Base-by-base conservation (phyloP, 2,113 vertebrate genomes). In the Vulpes ferrilata region DNA sequence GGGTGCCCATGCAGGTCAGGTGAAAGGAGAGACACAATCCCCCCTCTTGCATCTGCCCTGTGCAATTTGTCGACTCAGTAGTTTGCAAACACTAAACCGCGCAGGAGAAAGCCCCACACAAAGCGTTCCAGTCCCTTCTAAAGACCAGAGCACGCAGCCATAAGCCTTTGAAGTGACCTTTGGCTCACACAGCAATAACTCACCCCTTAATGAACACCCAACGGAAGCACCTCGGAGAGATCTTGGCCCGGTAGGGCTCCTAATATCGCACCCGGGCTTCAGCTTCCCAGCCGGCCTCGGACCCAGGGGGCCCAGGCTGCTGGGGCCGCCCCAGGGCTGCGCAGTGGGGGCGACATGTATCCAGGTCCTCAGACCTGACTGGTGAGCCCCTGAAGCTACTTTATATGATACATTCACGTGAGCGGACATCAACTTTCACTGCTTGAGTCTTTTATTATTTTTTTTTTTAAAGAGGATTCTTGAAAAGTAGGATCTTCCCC, bases 141-240 rank as follows among this genome's bases (percentile, higher is more conserved):
- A 98, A 98, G 98, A 99, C 99, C 98, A 99, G 99, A 99, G 99
- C 99, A 99, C 99, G 98, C 99, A 99, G 98, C 98, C 99, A 99
- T 99, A 99, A 99, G 99, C 99, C 99, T 99, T 99, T 99, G 99
- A 98, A 98, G 98, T 99, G 99, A 99, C 99, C 99, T 99, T 99
- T 99, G 99, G 99, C 99, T 99, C 98, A 96, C 91, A 98, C 97
- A 96, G 99, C 99, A 99, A 99, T 99, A 99, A 99, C 99, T 99
- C 99, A 99, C 99, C 99, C 99, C 99, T 99, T 99, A 99, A 99
- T 99, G 99, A 99, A 99, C 99, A 99, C 99, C 99, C 99, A 99
- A 99, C 98, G 98, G 99, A 99, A 99, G 99, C 98, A 90, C 98
- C 99, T 99, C 97, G 98, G 99, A 99, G 98, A 99, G 99, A 98